Evolutionary conservation across 2,888 invertebrate genomes (phyloP).

Genomic region (Scotopteryx bipunctaria): DNA sequence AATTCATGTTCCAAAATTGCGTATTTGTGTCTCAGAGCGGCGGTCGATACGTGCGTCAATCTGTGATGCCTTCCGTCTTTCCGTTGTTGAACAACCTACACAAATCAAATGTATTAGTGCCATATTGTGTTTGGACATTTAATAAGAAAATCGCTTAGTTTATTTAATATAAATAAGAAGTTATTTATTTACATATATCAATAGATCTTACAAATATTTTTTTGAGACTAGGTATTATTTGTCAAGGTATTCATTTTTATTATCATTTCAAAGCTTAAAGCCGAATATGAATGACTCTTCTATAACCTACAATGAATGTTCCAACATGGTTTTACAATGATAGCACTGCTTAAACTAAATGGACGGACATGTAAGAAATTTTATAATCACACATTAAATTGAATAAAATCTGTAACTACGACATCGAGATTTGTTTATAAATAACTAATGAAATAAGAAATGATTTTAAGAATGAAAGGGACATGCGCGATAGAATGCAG

Average conservation of each 20-base stretch:
- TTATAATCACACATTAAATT: slow-evolving; percentile 16
- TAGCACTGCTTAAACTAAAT: slow-evolving; percentile 47
- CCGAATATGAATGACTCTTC: slow-evolving; percentile 44
- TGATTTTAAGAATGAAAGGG: slow-evolving; percentile 55
- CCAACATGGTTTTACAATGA: slow-evolving; percentile 41
- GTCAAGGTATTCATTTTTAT: too few relatives aligned
- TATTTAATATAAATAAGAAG: not conserved
- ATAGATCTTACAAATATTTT: too few relatives aligned
- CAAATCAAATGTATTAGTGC: slow-evolving; percentile 5
- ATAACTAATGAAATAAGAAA: slow-evolving; percentile 55
- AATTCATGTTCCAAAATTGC: slow-evolving; percentile 78
- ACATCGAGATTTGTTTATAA: slow-evolving; percentile 44
- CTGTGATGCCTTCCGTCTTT: slow-evolving; percentile 67
- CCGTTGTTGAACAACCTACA: slow-evolving; percentile 76
- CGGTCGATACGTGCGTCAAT: slow-evolving; percentile 70
- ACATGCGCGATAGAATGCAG: slow-evolving; percentile 67
- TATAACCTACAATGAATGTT: slow-evolving; percentile 47
- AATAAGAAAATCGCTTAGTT: not conserved
- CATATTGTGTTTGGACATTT: not conserved
- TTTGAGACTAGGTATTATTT: too few relatives aligned
- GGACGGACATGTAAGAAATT: slow-evolving; percentile 24
- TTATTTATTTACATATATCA: slow-evolving; percentile 1
- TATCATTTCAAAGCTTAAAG: slow-evolving; percentile 46
- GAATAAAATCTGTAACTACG: slow-evolving; percentile 42
- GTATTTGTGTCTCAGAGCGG: slow-evolving; percentile 75